Evolutionary conservation across 35 echinoderm and acorn worm genomes (phyloP).

Genomic region (Stichopus chloronotus): DNA sequence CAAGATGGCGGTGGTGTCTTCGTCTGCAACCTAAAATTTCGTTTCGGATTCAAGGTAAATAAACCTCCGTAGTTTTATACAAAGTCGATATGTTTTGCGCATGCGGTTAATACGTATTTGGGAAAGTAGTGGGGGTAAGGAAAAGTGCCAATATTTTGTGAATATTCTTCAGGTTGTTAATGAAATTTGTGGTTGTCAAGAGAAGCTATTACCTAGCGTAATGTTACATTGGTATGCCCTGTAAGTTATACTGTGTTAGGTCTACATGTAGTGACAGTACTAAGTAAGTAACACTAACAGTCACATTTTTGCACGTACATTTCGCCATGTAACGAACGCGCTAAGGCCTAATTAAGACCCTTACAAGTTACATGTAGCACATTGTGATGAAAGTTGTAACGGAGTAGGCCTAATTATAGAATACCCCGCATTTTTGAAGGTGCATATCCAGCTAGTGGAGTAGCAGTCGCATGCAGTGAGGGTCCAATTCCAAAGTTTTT

Average conservation of each 20-base stretch:
- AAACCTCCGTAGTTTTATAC: neutral
- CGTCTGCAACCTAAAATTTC: neutral
- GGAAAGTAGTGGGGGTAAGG: neutral
- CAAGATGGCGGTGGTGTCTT: conserved; percentile 33
- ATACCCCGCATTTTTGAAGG: too few species aligned
- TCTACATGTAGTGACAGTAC: too few species aligned
- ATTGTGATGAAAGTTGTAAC: too few species aligned
- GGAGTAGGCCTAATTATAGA: too few species aligned
- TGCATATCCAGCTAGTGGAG: too few species aligned
- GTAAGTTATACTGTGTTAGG: too few species aligned
- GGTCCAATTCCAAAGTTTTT: too few species aligned
- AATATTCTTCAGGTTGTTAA: neutral
- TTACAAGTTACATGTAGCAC: too few species aligned
- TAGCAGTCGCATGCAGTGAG: too few species aligned
- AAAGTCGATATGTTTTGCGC: neutral
- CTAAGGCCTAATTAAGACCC: too few species aligned
- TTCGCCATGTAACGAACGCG: too few species aligned
- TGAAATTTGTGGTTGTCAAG: conserved; percentile 9
- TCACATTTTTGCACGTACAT: too few species aligned
- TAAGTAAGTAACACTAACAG: neutral
- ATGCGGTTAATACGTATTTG: neutral
- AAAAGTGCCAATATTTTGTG: neutral
- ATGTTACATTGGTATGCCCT: neutral
- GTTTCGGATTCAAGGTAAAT: neutral
- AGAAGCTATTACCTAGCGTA: conserved; percentile 13